Evolutionary conservation across 2,888 invertebrate species (phyloP), one percentile per base, ranked within the genome.

Genomic region (Lasioglossum marginatum): DNA sequence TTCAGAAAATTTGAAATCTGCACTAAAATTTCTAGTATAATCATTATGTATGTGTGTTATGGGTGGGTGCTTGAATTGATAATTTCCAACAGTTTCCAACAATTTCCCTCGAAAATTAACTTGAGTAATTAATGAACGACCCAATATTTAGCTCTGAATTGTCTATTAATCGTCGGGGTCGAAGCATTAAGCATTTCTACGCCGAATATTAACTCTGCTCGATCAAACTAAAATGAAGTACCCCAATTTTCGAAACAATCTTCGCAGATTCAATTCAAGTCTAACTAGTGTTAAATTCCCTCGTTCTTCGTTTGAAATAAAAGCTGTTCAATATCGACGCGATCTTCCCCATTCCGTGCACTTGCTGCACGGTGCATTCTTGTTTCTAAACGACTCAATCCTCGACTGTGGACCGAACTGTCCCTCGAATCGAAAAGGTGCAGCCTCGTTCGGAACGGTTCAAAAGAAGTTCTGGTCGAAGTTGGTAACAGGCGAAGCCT

Each of bases 401-500:
- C 31, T 19, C 34, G 16, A 66, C 34, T 23, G 19, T 10, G 8
- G 66, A 23, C 66, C 34, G 34, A 19, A 68, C 68, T n/a, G 23
- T n/a, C 34, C 34, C 31, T 1, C 37, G 19, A 37, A 68, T 68
- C 68, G 68, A 4, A n/a, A 72, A 57, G 48, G 71, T 71, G 27
- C 27, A n/a, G 16, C 57, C 16, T 52, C 52, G 48, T 82, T 52
- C 52, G 76, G 78, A 82, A 82, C 45, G 63, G 40, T 72, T 66
- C 31, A 34, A 75, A 75, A 57, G 57, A 40, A 73, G 31, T 60
- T 72, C 34, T 52, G 70, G 34, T 43, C 70, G 40, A 60, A 76
- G 71, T 76, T 34, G 31, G 5, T 27, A 63, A 72, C 16, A 27
- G 34, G 31, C 4, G 82, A 72, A 63, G 27, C 27, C 34, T 52